phyloP scores from a whole-genome alignment of 2,797 vertebrate species.

The Hafferia zeledoni region DNA sequence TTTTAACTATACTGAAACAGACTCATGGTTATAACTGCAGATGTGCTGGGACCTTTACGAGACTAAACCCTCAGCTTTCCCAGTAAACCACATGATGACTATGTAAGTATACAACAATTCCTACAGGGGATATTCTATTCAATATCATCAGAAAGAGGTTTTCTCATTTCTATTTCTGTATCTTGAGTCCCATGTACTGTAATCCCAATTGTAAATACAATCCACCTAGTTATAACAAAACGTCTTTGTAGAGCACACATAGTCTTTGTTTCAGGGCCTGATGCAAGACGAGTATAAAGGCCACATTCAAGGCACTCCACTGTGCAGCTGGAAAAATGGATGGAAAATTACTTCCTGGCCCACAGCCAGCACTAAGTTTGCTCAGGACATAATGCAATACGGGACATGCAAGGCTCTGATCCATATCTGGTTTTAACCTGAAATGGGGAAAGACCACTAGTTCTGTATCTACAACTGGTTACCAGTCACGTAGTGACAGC shows the following conservation, averaged over 20 bases:
- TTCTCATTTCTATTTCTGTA: slow-evolving; percentile 38
- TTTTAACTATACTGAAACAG: background rate
- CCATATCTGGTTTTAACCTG: background rate
- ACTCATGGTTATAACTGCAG: background rate
- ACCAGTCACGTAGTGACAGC: background rate
- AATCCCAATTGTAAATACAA: slow-evolving; percentile 60
- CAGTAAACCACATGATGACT: background rate
- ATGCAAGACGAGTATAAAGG: slow-evolving; percentile 40
- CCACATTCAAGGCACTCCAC: slow-evolving; percentile 43
- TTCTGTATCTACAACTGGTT: background rate
- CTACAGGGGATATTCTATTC: background rate
- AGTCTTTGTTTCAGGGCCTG: slow-evolving; percentile 54
- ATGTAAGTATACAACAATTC: background rate
- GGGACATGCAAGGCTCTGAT: background rate
- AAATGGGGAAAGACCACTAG: background rate
- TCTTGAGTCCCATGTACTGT: slow-evolving; percentile 25
- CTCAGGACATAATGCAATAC: background rate
- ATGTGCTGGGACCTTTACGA: background rate
- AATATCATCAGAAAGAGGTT: slow-evolving; percentile 14
- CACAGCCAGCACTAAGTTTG: slow-evolving; percentile 39
- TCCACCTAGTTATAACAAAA: slow-evolving; percentile 59
- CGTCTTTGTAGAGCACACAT: slow-evolving; percentile 49
- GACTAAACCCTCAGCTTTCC: background rate
- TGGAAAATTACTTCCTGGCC: slow-evolving; percentile 65
- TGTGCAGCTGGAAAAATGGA: slow-evolving; percentile 60